These are phyloP conservation scores for Prochilodus magdalenae DNA, from an alignment of 2,113 vertebrate species.

Conservation along the genomic window DNA sequence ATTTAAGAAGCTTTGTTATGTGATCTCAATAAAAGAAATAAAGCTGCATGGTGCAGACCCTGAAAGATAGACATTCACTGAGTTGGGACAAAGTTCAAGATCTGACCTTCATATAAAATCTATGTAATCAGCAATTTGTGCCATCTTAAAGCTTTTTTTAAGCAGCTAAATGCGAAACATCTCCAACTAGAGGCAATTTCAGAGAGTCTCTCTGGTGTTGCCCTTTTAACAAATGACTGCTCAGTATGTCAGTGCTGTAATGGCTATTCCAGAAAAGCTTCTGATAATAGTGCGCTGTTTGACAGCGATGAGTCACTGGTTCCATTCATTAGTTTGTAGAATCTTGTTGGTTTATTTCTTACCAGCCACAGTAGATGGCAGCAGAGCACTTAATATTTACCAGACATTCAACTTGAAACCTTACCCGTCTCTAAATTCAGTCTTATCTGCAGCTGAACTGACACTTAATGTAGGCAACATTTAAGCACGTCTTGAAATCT, in stretches of 20 bases:
- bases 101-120: not conserved
- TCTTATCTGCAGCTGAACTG: not conserved
- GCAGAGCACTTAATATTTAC: constrained; percentile 16
- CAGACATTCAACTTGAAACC: not conserved
- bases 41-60: constrained; percentile 57
- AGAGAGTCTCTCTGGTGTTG: not conserved
- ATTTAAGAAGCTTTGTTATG: constrained; percentile 45
- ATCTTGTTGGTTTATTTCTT: not conserved
- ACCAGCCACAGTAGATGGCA: constrained; percentile 42
- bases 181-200: not conserved
- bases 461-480: not conserved
- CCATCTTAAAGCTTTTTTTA: not conserved
- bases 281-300: not conserved
- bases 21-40: constrained; percentile 46
- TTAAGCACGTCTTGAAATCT: too few relatives aligned
- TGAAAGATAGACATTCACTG: constrained; percentile 25
- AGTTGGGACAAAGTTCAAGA: constrained; percentile 22
- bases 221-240: constrained; percentile 5
- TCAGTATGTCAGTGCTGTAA: not conserved
- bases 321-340: not conserved
- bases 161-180: not conserved
- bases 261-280: not conserved
- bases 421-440: not conserved
- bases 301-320: not conserved
- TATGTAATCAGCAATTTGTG: not conserved